Evolutionary conservation across 2,888 invertebrate species (phyloP).

Genomic region (Lasioglossum pauxillum): DNA sequence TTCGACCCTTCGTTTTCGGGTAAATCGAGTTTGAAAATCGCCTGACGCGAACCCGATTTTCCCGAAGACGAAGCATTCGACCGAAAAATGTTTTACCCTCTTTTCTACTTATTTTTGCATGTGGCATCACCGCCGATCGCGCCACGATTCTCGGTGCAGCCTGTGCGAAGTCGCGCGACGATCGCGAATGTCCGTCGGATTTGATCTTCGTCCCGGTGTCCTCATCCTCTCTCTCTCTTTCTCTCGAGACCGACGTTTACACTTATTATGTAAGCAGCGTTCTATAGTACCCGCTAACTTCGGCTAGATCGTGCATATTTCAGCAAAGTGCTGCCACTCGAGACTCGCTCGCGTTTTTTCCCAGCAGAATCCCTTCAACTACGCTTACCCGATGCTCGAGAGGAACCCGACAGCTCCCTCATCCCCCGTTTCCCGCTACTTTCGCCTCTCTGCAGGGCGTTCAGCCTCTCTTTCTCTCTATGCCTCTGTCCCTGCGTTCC

Average conservation of each 20-base stretch:
- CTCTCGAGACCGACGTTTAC: conserved; percentile 73
- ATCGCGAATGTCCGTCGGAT: conserved; percentile 5
- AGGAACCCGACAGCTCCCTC: conserved; percentile 17
- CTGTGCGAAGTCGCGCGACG: not conserved
- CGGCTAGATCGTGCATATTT: conserved; percentile 70
- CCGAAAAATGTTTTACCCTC: not conserved
- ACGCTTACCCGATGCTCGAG: conserved; percentile 48
- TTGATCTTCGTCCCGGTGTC: conserved; percentile 15
- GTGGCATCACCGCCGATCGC: not conserved
- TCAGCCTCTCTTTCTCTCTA: conserved; percentile 4
- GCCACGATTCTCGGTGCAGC: not conserved
- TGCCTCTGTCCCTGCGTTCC: not conserved
- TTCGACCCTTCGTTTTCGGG: not conserved
- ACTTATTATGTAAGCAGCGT: conserved; percentile 74
- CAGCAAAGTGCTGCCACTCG: conserved; percentile 66
- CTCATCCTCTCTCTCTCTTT: conserved; percentile 8
- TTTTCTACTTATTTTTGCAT: not conserved
- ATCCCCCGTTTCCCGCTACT: not conserved
- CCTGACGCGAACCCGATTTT: not conserved
- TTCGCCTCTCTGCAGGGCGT: conserved; percentile 11
- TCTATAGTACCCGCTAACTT: conserved; percentile 66
- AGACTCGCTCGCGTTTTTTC: conserved; percentile 62
- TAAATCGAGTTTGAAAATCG: not conserved
- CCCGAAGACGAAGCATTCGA: not conserved
- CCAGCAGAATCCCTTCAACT: conserved; percentile 57